Percentiles rank a stretch among this genome's conserved stretches.
Evolutionary conservation across 2,113 vertebrate species (phyloP).

Genomic region (Eulemur rufifrons): DNA sequence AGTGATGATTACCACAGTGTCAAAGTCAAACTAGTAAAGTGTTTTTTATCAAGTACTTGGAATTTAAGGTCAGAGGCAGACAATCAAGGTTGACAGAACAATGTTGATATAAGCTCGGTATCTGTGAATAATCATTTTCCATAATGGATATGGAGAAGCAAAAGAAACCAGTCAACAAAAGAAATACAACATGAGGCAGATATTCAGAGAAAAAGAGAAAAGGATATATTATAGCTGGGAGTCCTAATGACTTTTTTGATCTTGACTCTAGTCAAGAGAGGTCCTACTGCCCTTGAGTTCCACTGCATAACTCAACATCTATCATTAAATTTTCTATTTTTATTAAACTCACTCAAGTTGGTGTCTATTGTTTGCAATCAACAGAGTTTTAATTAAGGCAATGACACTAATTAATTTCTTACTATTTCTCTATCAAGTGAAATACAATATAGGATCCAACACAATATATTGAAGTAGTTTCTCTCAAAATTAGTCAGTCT

Average conservation of each 20-base stretch:
- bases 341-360: neutral
- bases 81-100: neutral
- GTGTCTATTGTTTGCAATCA: neutral
- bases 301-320: neutral
- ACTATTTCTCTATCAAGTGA: conserved; percentile 19
- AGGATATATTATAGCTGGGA: neutral
- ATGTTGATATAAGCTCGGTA: neutral
- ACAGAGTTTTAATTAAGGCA: conserved; percentile 18
- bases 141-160: neutral
- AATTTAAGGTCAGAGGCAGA: neutral
- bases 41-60: conserved; percentile 3
- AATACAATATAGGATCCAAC: neutral
- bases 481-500: neutral
- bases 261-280: neutral
- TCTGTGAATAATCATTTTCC: neutral
- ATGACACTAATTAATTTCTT: neutral
- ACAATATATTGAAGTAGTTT: neutral
- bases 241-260: neutral
- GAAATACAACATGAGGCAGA: neutral
- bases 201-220: neutral
- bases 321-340: neutral
- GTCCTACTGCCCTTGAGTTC: neutral
- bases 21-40: neutral
- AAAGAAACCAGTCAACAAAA: neutral
- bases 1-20: neutral